Evolutionary conservation across 1,140 invertebrate species (phyloP).

Genomic region (Aphelinus certus): DNA sequence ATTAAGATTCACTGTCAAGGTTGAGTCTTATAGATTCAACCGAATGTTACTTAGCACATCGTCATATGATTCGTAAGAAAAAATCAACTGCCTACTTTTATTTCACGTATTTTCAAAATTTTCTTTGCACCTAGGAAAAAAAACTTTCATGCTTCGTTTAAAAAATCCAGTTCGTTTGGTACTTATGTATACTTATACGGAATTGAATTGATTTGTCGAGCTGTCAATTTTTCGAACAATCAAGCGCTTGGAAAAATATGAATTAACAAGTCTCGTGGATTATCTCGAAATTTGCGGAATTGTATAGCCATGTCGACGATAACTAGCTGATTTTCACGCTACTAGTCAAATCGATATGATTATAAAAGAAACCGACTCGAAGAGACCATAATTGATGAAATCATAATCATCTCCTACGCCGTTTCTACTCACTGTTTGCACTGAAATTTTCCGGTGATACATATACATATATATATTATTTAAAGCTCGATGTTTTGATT

Average conservation of each 20-base stretch:
- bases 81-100: constrained; percentile 7
- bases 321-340: no score
- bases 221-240: constrained; percentile 7
- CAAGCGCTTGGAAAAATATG: constrained; percentile 18
- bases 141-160: constrained; percentile 41
- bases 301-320: no score
- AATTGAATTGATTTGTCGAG: constrained; percentile 40
- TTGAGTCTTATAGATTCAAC: constrained; percentile 32
- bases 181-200: constrained; percentile 25
- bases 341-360: no score
- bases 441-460: no score
- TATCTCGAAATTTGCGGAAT: no score
- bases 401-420: no score
- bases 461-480: no score
- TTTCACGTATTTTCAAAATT: constrained; percentile 31
- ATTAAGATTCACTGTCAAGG: constrained; percentile 17
- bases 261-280: constrained; percentile 17
- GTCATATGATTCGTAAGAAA: constrained; percentile 33
- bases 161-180: constrained; percentile 33
- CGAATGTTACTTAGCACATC: constrained; percentile 8
- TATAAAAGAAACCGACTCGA: no score
- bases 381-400: no score
- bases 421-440: no score
- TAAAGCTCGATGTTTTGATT: no score
- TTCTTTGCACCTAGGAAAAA: constrained; percentile 33